Conservation (phyloP, 2,113 vertebrate species). For the Onychorhynchus coronatus region DNA sequence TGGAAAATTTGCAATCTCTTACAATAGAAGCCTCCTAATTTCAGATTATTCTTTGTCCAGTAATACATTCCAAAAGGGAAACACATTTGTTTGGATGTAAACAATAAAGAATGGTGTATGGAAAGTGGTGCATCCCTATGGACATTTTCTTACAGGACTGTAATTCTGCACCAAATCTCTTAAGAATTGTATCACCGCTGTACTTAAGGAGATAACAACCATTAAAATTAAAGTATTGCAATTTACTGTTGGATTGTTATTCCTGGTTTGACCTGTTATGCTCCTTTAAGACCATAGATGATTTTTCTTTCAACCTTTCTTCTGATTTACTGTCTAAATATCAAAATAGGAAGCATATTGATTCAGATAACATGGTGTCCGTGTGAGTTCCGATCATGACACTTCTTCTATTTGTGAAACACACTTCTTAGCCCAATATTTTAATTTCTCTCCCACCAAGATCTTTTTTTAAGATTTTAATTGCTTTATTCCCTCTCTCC, state of each 20-base stretch:
- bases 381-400: not conserved
- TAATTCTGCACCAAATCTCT: conserved; percentile 32
- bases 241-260: conserved; percentile 54
- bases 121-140: conserved; percentile 33
- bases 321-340: not conserved
- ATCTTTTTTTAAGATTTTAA: not conserved
- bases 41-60: conserved; percentile 24
- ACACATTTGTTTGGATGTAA: conserved; percentile 53
- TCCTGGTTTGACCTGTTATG: conserved; percentile 7
- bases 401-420: not conserved
- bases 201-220: conserved; percentile 43
- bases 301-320: conserved; percentile 19
- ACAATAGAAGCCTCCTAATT: not conserved
- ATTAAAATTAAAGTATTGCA: conserved; percentile 2
- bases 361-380: not conserved
- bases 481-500: not conserved
- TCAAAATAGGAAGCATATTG: not conserved
- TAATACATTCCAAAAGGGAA: conserved; percentile 44
- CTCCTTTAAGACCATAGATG: conserved; percentile 10
- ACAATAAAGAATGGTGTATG: conserved; percentile 59
- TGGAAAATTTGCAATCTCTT: not conserved
- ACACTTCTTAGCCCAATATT: not conserved
- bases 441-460: not conserved
- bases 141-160: conserved; percentile 63
- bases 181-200: conserved; percentile 21